Conservation (phyloP, 2,113 vertebrate species). For the Phyllostomus hastatus region DNA sequence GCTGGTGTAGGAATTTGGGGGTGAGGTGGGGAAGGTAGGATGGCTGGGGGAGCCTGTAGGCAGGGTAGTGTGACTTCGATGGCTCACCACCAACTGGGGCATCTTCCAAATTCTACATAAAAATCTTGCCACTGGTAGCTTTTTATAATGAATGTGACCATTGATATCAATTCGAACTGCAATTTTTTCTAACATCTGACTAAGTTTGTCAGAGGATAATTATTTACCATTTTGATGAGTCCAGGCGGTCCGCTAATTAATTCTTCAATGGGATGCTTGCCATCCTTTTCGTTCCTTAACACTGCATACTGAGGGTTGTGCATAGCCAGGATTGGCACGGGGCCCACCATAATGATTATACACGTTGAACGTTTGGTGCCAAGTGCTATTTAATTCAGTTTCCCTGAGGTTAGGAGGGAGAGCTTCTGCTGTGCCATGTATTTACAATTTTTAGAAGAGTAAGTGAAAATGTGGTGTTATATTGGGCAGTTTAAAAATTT, state of each 20-base stretch:
- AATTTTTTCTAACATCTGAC: slow-evolving; percentile 50
- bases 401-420: slow-evolving; percentile 62
- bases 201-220: slow-evolving; percentile 64
- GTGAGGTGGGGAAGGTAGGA: background rate
- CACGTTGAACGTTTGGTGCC: slow-evolving; percentile 48
- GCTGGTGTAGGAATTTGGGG: background rate
- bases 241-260: slow-evolving; percentile 69
- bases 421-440: slow-evolving; percentile 26
- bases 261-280: slow-evolving; percentile 60
- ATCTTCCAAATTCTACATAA: background rate
- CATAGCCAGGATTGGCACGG: slow-evolving; percentile 44
- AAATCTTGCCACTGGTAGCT: background rate
- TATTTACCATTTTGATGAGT: slow-evolving; percentile 66
- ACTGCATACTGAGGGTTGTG: slow-evolving; percentile 18
- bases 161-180: slow-evolving; percentile 10
- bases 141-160: slow-evolving; percentile 30
- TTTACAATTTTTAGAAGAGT: slow-evolving; percentile 46
- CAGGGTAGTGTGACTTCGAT: background rate
- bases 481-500: background rate
- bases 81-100: background rate
- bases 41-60: background rate
- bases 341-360: slow-evolving; percentile 61
- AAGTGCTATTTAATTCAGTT: slow-evolving; percentile 66
- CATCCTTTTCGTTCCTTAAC: slow-evolving; percentile 27
- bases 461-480: background rate